phyloP scores from a whole-genome alignment of 92 coral and sea anemone genomes.

The Porites rus region DNA sequence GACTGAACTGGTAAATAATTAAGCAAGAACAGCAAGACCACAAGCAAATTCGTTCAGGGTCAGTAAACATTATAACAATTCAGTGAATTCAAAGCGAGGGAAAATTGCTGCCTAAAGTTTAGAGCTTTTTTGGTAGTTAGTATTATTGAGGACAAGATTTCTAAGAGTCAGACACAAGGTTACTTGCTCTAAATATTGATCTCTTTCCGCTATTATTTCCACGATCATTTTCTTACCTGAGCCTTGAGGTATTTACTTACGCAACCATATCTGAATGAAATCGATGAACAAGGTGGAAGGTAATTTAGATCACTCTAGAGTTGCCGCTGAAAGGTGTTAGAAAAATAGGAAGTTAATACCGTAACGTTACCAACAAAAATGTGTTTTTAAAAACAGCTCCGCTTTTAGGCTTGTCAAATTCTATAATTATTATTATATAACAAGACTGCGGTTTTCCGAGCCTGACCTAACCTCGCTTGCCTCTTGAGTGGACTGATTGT shows the following conservation, averaged over 20 bases:
- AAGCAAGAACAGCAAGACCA: slow-evolving; percentile 29
- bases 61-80: slow-evolving; percentile 22
- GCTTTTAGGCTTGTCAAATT: no score
- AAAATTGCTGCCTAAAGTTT: background rate
- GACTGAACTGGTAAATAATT: slow-evolving; percentile 27
- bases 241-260: slow-evolving; percentile 3
- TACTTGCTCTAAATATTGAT: background rate
- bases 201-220: background rate
- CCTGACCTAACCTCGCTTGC: no score
- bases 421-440: no score
- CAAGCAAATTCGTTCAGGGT: slow-evolving; percentile 48
- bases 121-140: background rate
- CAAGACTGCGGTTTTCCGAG: no score
- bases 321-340: background rate
- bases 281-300: background rate
- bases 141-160: background rate
- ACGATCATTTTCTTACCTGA: slow-evolving; percentile 12
- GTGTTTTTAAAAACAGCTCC: no score
- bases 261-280: slow-evolving; percentile 11
- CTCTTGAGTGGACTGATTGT: no score
- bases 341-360: background rate
- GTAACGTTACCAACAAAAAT: background rate
- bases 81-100: background rate
- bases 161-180: background rate
- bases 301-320: slow-evolving; percentile 4